A percentile compares a stretch with the other conserved stretches of the same genome.
These are phyloP conservation scores for Hippocampus comes DNA, from an alignment of 2,113 vertebrate species.

Conservation along the genomic window DNA sequence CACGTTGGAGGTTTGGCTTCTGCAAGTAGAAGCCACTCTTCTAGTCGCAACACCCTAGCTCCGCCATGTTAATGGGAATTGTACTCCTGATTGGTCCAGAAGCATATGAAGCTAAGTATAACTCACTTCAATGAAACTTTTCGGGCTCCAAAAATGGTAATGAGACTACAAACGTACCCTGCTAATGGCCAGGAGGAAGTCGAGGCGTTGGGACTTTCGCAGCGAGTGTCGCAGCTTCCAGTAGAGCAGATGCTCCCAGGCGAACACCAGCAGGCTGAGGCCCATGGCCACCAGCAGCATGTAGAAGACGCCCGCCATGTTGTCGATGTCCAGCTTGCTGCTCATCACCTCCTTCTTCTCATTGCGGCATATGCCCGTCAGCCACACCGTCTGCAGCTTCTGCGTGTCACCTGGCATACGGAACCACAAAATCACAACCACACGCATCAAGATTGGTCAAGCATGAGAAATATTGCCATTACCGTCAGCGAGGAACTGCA, in stretches of 20 bases:
- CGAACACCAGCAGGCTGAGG: slow-evolving; percentile 91
- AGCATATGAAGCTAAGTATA: no score
- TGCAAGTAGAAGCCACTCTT: no score
- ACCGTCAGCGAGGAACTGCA: slow-evolving; percentile 97
- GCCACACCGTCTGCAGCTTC: slow-evolving; percentile 96
- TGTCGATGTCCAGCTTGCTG: slow-evolving; percentile 97
- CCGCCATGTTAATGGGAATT: no score
- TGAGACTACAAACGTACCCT: slow-evolving; percentile 67
- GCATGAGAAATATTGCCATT: background rate
- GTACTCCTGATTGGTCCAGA: no score
- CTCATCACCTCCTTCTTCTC: slow-evolving; percentile 99
- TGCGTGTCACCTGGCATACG: slow-evolving; percentile 84
- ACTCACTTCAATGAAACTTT: background rate
- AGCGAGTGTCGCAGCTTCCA: slow-evolving; percentile 92
- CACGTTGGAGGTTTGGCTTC: no score
- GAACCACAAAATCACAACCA: background rate
- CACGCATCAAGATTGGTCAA: background rate
- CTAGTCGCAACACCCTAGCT: no score
- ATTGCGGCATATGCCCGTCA: slow-evolving; percentile 95
- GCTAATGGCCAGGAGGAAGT: slow-evolving; percentile 92
- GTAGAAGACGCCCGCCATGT: slow-evolving; percentile 99
- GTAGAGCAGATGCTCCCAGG: slow-evolving; percentile 96
- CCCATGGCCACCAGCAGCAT: slow-evolving; percentile 99
- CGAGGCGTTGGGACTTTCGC: slow-evolving; percentile 79
- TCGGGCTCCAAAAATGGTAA: background rate